Percentiles rank a stretch among this genome's conserved stretches.
Conservation (phyloP, 2,113 vertebrate species). For the Melierax canorus region DNA sequence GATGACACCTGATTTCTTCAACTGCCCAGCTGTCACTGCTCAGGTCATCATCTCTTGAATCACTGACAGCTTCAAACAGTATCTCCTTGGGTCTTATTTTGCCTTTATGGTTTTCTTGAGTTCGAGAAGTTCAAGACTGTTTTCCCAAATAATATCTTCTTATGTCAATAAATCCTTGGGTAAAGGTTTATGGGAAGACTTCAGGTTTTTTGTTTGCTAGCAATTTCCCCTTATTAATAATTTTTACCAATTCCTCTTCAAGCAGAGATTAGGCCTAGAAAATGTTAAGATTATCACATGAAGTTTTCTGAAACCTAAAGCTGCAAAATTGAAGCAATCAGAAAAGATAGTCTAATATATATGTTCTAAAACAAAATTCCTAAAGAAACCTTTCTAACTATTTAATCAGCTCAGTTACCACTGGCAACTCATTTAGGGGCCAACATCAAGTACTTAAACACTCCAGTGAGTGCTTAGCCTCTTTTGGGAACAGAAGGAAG, state of each 20-base stretch:
- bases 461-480: neutral
- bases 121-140: rapidly evolving
- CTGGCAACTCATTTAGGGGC: neutral
- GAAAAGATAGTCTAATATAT: neutral
- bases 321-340: neutral
- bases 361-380: neutral
- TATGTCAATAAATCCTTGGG: neutral
- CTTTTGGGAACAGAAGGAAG: neutral
- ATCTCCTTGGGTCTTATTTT: neutral
- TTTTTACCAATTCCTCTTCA: neutral
- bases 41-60: neutral
- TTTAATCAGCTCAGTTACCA: neutral
- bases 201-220: neutral
- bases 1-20: neutral
- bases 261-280: neutral
- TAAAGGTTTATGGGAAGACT: neutral
- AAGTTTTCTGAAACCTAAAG: neutral
- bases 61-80: neutral
- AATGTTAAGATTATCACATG: neutral
- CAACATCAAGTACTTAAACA: neutral
- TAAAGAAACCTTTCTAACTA: neutral
- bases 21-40: neutral
- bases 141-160: neutral
- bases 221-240: neutral
- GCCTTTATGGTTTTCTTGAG: neutral